Conservation (phyloP, 2,888 invertebrate genomes). For the Eupithecia subumbrata region DNA sequence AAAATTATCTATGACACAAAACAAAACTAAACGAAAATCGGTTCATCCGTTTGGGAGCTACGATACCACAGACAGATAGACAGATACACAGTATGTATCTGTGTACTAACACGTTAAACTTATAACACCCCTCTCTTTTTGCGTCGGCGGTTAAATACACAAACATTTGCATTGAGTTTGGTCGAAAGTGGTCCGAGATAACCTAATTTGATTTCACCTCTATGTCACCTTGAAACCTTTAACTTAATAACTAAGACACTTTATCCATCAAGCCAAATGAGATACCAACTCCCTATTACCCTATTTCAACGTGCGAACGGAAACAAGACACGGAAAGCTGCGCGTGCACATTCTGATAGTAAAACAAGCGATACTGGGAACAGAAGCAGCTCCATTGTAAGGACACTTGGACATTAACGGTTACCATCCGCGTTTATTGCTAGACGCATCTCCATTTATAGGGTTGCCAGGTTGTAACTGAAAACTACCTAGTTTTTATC, state of each 20-base stretch:
- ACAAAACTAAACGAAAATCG: no score
- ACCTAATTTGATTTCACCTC: no score
- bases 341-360: slow-evolving; percentile 38
- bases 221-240: neutral
- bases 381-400: slow-evolving; percentile 37
- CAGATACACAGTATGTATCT: no score
- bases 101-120: no score
- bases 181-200: neutral
- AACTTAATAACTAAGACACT: neutral
- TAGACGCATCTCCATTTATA: slow-evolving; percentile 36
- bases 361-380: slow-evolving; percentile 20
- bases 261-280: neutral
- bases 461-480: slow-evolving; percentile 31
- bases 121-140: no score
- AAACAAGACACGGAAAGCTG: slow-evolving; percentile 41
- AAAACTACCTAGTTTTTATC: neutral
- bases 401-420: slow-evolving; percentile 40
- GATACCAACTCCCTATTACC: neutral
- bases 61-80: no score
- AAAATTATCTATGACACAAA: no score
- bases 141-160: no score
- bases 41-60: no score
- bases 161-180: neutral
- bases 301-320: slow-evolving; percentile 6
- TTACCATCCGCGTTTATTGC: slow-evolving; percentile 43